These are phyloP conservation scores for Metellina segmentata DNA, from an alignment of 2,888 invertebrate species.

Conservation along the genomic window DNA sequence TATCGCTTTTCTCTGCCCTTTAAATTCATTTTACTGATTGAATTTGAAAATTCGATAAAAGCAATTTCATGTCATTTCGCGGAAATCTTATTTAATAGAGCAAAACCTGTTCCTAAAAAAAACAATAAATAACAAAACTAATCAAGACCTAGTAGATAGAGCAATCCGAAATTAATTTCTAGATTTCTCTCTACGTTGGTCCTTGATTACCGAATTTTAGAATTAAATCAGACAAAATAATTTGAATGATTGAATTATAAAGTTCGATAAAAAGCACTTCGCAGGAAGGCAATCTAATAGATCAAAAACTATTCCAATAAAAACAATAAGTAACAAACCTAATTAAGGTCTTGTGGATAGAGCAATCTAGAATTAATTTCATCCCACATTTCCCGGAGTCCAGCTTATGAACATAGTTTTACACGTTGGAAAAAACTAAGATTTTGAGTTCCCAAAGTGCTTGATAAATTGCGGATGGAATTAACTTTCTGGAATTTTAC, in stretches of 20 bases:
- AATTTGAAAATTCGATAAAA: not conserved
- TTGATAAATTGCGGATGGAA: conserved; percentile 17
- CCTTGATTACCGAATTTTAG: no score
- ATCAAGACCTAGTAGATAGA: not conserved
- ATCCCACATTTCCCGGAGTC: not conserved
- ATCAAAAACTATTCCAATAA: not conserved
- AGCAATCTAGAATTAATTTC: not conserved
- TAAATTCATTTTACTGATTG: not conserved
- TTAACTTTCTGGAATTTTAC: conserved; percentile 4
- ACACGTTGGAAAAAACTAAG: not conserved
- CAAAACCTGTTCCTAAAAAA: not conserved
- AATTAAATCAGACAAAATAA: no score
- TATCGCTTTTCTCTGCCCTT: not conserved
- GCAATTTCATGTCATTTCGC: not conserved
- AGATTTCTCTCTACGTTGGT: no score
- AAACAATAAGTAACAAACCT: not conserved
- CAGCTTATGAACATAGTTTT: not conserved
- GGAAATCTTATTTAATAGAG: not conserved
- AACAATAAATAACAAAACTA: not conserved
- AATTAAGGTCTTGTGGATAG: not conserved
- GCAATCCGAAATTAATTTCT: not conserved
- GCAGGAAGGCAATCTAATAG: not conserved
- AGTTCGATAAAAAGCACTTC: not conserved
- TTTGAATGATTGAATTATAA: not conserved
- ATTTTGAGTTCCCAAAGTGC: not conserved